Evolutionary conservation across 2,113 vertebrate species (phyloP), one percentile per base, ranked within the genome.

Genomic region (Pachycephala philippinensis): DNA sequence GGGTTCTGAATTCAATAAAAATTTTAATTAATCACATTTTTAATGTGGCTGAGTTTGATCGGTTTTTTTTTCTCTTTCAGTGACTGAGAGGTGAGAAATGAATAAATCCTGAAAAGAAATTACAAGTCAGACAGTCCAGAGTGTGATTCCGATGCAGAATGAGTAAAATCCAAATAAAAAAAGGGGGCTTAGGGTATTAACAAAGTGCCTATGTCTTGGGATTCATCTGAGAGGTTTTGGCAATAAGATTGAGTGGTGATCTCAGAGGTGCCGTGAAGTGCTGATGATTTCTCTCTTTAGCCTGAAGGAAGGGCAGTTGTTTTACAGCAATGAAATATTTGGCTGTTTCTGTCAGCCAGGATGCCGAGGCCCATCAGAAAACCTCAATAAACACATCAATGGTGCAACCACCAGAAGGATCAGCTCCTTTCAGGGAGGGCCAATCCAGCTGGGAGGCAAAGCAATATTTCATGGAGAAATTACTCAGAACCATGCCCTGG

Each of bases 371-470:
- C n/a, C 5, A 4, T 33, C 52, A 61, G 42, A 39, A 78, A n/a
- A 33, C 9, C 54, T 21, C 1, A 0, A 35, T 52, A 30, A 81
- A 52, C 2, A 1, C 10, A 4, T 21, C 27, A 27, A 3, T 10
- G 31, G 17, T 20, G 20, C 49, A 26, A 31, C 9, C 30, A 35
- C 27, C 71, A 47, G n/a, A 31, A 35, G 22, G 52, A 42, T 12
- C 31, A 33, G 35, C 23, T 7, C 28, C 30, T n/a, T 42, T 47
- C 64, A 19, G 20, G 27, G 23, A 57, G 37, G 22, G 44, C 45
- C 11, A 78, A 31, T 11, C 27, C 47, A 52, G 12, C 27, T n/a
- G 33, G 26, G 35, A 91, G 35, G 53, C 6, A 11, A 61, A 50
- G 35, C 47, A 66, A 12, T 12, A 5, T 53, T 72, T 68, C 17